A percentile compares a stretch with the other conserved stretches of the same genome.
Conservation (phyloP, 2,888 invertebrate species). For the Gastrophysa polygoni region DNA sequence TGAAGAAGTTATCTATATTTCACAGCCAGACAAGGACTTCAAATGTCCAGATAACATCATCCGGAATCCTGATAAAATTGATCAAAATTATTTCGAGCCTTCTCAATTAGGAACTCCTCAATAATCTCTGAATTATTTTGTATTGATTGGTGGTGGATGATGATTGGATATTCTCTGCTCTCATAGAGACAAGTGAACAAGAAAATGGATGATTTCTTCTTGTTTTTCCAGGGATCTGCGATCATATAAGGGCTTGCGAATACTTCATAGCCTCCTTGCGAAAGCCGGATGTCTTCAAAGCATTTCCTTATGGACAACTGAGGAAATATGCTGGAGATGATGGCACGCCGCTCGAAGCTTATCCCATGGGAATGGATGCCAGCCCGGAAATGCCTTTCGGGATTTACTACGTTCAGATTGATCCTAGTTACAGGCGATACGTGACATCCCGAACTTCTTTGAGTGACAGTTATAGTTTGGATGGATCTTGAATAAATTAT, state of each 20-base stretch:
- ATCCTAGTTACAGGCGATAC: conserved; percentile 38
- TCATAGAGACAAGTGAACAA: no score
- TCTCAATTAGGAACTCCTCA: no score
- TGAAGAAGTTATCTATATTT: no score
- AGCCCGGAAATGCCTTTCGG: conserved; percentile 46
- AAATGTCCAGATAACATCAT: no score
- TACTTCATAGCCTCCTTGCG: conserved; percentile 51
- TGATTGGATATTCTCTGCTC: no score
- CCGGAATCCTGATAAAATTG: no score
- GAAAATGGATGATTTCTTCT: not conserved
- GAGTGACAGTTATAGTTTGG: conserved; percentile 35
- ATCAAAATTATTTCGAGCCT: no score
- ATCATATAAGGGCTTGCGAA: conserved; percentile 51
- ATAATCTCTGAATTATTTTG: no score
- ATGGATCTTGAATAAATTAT: not conserved
- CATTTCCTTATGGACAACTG: conserved; percentile 48
- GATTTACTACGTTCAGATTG: conserved; percentile 47
- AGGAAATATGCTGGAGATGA: conserved; percentile 42
- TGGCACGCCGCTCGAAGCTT: conserved; percentile 22
- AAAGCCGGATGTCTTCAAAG: conserved; percentile 50
- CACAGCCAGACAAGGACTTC: no score
- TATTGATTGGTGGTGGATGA: no score
- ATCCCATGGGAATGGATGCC: conserved; percentile 53
- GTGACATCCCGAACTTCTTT: conserved; percentile 41
- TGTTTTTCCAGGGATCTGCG: conserved; percentile 48